Base-by-base conservation (phyloP, 2,797 vertebrate genomes). In the Sebastes hopkinsi region DNA sequence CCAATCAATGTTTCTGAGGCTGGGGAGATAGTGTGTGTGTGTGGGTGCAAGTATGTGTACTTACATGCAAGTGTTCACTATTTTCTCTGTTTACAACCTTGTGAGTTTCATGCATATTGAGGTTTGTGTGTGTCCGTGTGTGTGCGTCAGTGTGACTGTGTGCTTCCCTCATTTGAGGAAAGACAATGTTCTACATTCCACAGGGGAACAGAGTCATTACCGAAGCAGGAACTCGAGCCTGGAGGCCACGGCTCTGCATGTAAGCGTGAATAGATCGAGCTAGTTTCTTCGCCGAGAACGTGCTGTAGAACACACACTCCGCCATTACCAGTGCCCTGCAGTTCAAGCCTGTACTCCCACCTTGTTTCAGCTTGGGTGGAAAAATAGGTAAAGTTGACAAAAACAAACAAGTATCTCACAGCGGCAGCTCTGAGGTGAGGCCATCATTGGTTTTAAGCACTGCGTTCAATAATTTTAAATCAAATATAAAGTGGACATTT, bases 141-240 rank as follows among this genome's bases (percentile, higher is more conserved):
- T 61, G 67, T 32, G 70, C 75, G 81, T 77, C 72, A 77, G 62
- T 86, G 79, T 71, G 82, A 72, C 67, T 85, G 82, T 87, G 87
- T 82, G 92, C 85, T 87, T 88, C 85, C 89, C 91, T 94, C 92
- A 93, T 94, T 94, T 95, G 92, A 92, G 92, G 89, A 94, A 91
- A 94, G 94, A 95, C 94, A 93, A 93, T 94, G 94, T 93, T 95
- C 88, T 94, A 94, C 94, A 94, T 94, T 95, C 94, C 94, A 94
- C 94, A 92, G 84, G 94, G 94, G 94, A 95, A 89, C 94, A 85
- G 88, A 94, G 91, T 94, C 94, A 94, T 95, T 95, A 95, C 92
- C 16, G 73, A 93, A 92, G 92, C 94, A 94, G 92, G 90, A 94
- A 91, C 91, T 90, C 78, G 66, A 94, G 92, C 93, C 93, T 92